phyloP scores from a whole-genome alignment of 2,888 invertebrate genomes.

The Agrotis clavis region DNA sequence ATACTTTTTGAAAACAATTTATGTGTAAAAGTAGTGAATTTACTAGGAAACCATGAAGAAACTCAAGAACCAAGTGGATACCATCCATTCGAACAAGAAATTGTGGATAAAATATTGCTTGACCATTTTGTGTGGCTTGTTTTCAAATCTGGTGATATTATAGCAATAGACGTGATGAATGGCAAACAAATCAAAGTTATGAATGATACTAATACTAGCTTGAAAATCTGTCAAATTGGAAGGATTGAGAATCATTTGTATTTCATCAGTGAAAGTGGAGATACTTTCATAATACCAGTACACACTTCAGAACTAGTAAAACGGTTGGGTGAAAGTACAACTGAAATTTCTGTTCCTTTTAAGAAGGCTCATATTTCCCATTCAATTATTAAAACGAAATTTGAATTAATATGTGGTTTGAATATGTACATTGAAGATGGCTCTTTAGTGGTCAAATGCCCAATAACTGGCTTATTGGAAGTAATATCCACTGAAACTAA shows the following conservation, averaged over 20 bases:
- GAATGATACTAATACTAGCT: constrained; percentile 69
- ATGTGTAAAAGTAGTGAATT: constrained; percentile 69
- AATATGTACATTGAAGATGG: constrained; percentile 70
- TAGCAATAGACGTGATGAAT: constrained; percentile 73
- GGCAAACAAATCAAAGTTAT: constrained; percentile 72
- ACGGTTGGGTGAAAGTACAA: constrained; percentile 68
- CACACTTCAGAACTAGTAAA: constrained; percentile 69
- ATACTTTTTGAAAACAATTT: constrained; percentile 73
- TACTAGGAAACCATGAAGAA: constrained; percentile 67
- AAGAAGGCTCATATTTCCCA: constrained; percentile 67
- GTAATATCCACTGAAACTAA: constrained; percentile 62
- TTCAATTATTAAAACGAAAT: constrained; percentile 42
- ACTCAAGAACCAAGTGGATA: constrained; percentile 45
- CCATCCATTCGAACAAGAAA: constrained; percentile 72
- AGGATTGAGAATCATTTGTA: constrained; percentile 67
- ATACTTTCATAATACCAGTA: constrained; percentile 72
- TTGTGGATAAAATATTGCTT: constrained; percentile 73
- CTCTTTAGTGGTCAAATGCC: constrained; percentile 74
- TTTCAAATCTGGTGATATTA: constrained; percentile 77
- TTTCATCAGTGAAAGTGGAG: constrained; percentile 82
- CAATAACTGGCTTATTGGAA: constrained; percentile 77
- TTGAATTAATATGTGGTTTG: constrained; percentile 70
- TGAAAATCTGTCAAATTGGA: constrained; percentile 75
- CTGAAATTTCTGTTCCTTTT: constrained; percentile 70
- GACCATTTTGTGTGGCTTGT: constrained; percentile 80